Evolutionary conservation across 1,140 invertebrate genomes (phyloP).

Genomic region (Caerostris darwini): DNA sequence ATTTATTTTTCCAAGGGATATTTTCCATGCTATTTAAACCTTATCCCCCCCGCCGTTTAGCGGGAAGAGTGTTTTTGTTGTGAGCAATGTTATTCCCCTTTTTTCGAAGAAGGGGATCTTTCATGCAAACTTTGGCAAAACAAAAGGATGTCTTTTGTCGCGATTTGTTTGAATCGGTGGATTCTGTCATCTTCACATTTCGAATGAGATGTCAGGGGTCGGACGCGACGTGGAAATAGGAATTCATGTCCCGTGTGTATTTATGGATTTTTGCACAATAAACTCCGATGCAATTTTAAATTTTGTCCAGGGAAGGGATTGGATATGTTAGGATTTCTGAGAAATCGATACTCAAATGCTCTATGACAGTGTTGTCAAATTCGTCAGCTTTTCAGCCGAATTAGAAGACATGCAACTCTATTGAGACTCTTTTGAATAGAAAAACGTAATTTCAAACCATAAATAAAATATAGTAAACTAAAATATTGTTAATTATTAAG

Average conservation of each 20-base stretch:
- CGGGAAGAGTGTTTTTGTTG: not conserved
- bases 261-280: not conserved
- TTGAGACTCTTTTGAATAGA: no score
- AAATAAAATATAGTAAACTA: no score
- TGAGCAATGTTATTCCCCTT: not conserved
- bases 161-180: not conserved
- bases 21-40: not conserved
- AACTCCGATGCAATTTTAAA: not conserved
- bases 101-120: not conserved
- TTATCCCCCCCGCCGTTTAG: not conserved
- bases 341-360: no score
- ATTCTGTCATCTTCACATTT: not conserved
- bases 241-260: not conserved
- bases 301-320: not conserved
- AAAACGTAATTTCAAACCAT: no score
- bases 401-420: no score
- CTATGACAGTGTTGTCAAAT: no score
- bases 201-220: not conserved
- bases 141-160: not conserved
- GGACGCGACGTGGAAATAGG: not conserved
- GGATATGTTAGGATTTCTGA: not conserved
- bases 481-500: no score
- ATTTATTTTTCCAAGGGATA: not conserved
- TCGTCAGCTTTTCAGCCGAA: no score
- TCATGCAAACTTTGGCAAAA: not conserved